phyloP scores from a whole-genome alignment of 2,888 invertebrate genomes.

The Latheticus oryzae region DNA sequence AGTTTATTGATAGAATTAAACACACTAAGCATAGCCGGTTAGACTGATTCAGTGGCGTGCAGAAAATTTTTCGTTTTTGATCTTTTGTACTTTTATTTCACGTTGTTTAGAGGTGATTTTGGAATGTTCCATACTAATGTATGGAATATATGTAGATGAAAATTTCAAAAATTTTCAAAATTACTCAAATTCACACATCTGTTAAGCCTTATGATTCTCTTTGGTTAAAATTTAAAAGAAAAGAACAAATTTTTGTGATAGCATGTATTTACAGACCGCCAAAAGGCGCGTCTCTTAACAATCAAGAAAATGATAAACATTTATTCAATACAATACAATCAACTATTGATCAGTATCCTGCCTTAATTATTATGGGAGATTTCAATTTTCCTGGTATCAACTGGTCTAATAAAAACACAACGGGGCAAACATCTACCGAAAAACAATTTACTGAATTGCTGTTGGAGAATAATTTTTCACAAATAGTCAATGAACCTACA shows the following conservation, averaged over 20 bases:
- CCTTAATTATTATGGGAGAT: conserved; percentile 7
- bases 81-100: too few species aligned
- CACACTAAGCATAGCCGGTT: too few species aligned
- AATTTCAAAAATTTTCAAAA: too few species aligned
- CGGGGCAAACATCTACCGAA: conserved; percentile 1
- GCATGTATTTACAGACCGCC: conserved; percentile 11
- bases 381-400: conserved; percentile 2
- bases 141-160: too few species aligned
- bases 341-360: conserved; percentile 4
- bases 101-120: too few species aligned
- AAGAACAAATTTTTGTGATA: conserved; percentile 1
- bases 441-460: conserved; percentile 5
- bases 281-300: conserved; percentile 1
- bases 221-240: conserved; percentile 6
- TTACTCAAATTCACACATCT: too few species aligned
- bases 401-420: conserved; percentile 8
- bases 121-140: too few species aligned
- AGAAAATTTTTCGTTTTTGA: too few species aligned
- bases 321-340: conserved; percentile 7
- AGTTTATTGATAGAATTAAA: too few species aligned
- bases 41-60: too few species aligned
- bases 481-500: conserved; percentile 9
- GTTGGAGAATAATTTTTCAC: conserved; percentile 1
- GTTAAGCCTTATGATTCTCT: conserved; percentile 5
- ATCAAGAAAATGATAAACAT: conserved; percentile 6